Base-by-base conservation (phyloP, 2,888 invertebrate species). In the Papilio elwesi region DNA sequence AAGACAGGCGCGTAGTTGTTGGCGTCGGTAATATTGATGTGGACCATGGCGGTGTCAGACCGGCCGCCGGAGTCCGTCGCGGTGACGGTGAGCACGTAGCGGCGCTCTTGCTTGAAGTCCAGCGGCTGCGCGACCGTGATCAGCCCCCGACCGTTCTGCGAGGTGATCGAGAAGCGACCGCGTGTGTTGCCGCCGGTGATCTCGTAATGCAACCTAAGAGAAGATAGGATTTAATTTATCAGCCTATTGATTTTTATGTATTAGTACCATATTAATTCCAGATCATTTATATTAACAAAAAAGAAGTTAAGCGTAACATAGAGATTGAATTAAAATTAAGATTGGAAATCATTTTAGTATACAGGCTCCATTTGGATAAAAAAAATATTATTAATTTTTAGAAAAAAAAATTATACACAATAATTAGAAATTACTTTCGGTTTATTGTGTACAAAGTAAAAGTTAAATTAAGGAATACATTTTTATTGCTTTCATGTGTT, bases 1-100 rank as follows among this genome's bases (percentile, higher is more conserved):
- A 99, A 99, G 1, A 97, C 97, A 0, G 99, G 99, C 0, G 98
- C 96, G 85, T 97, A 98, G 83, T 98, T 98, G 88, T 99, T 99
- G 0, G 98, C 98, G 89, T 99, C 99, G 0, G 98, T 97, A 0
- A 99, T 96, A 84, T 98, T 98, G 6, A 99, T 97, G 83, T 98
- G 97, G 13, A 99, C 97, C 69, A 97, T 96, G 0, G 98, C 97
- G 0, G 97, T 97, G 81, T 98, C 99, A 2, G 96, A 96, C 64
- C 98, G 93, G 0, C 98, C 98, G 0, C 98, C 98, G 0, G 97
- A 96, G 87, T 99, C 99, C 0, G 98, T 96, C 0, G 98, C 99
- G 0, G 97, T 97, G 0, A 97, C 95, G 0, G 97, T 97, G n/a
- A 98, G 91, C 0, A 98, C 95, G 82, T 98, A 98, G 71, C 97